Base-by-base conservation (phyloP, 2,113 vertebrate species). In the Pundamilia nyererei region DNA sequence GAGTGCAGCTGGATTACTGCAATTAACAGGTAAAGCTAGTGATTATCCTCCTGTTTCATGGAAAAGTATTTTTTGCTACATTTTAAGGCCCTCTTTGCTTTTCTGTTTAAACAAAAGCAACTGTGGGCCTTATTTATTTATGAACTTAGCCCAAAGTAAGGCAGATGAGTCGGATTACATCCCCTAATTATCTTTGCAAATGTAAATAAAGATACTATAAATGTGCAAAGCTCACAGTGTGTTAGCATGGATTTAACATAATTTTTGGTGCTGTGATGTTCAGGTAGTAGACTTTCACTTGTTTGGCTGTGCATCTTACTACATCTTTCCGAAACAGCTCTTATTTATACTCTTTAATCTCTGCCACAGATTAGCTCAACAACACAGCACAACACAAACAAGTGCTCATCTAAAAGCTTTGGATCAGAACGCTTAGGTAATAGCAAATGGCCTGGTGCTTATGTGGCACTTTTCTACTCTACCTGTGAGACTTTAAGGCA, bases 1-100 rank as follows among this genome's bases (percentile, higher is more conserved):
- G 84, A 85, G 89, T 83, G 68, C 55, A 83, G 38, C 85, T 80
- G 90, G 90, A 94, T 95, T 70, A 90, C 89, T 91, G 82, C 84
- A 86, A 91, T 94, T 84, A 93, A 88, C 65, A 58, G 87, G 72
- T 90, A 84, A 94, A 95, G 87, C 83, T 65, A 72, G 51, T 90
- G 26, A 87, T 96, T 94, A 88, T 86, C 42, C 75, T 45, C 58
- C 82, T 88, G 81, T 85, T 82, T 88, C 79, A 49, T 87, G 83
- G 84, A 84, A 91, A 95, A 93, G 80, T 83, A 35, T 88, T 90
- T 90, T 88, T 84, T 51, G 79, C 81, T 75, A 33, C 55, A n/a
- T 31, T 26, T 72, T 85, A 29, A 84, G 62, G 81, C 81, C 68
- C 33, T 12, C 17, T 86, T 86, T 86, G 42, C 65, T 77, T 82